Evolutionary conservation across 2,113 vertebrate genomes (phyloP).

Genomic region (Sander lucioperca): DNA sequence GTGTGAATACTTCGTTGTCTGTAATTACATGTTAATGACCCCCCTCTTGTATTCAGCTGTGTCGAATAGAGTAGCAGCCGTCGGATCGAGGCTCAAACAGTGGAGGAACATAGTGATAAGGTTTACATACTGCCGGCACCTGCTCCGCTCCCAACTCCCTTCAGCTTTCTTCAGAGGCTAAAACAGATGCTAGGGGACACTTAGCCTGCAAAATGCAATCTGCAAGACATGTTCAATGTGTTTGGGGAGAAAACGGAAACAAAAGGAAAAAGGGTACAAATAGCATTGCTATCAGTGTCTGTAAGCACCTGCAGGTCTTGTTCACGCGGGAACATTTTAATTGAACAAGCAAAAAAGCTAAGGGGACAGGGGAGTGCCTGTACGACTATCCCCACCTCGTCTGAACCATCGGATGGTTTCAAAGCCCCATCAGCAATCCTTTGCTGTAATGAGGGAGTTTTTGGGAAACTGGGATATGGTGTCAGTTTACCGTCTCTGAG

Average conservation of each 20-base stretch:
- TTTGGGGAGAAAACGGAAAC: slow-evolving; percentile 43
- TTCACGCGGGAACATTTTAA: slow-evolving; percentile 75
- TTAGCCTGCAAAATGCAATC: slow-evolving; percentile 70
- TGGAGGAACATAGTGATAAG: slow-evolving; percentile 36
- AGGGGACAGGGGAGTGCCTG: slow-evolving; percentile 43
- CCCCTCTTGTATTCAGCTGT: slow-evolving; percentile 58
- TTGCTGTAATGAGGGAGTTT: slow-evolving; percentile 74
- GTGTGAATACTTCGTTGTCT: slow-evolving; percentile 23
- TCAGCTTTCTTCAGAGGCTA: slow-evolving; percentile 58
- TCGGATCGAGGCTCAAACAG: slow-evolving; percentile 49
- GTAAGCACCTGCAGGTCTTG: slow-evolving; percentile 73
- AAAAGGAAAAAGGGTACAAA: slow-evolving; percentile 42
- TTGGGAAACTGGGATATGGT: slow-evolving; percentile 62
- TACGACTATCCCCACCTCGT: slow-evolving; percentile 46
- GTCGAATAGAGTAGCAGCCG: slow-evolving; percentile 39
- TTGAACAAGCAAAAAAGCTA: slow-evolving; percentile 67
- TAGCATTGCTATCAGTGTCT: slow-evolving; percentile 41
- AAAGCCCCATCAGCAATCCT: slow-evolving; percentile 76
- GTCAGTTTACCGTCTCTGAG: slow-evolving; percentile 69
- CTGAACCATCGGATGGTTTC: slow-evolving; percentile 67
- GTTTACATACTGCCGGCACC: slow-evolving; percentile 53
- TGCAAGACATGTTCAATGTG: slow-evolving; percentile 54
- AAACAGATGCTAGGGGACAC: slow-evolving; percentile 70
- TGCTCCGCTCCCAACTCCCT: slow-evolving; percentile 56
- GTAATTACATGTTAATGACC: slow-evolving; percentile 78